These are phyloP conservation scores for Euleptes europaea DNA, from an alignment of 2,113 vertebrate genomes.

Conservation along the genomic window DNA sequence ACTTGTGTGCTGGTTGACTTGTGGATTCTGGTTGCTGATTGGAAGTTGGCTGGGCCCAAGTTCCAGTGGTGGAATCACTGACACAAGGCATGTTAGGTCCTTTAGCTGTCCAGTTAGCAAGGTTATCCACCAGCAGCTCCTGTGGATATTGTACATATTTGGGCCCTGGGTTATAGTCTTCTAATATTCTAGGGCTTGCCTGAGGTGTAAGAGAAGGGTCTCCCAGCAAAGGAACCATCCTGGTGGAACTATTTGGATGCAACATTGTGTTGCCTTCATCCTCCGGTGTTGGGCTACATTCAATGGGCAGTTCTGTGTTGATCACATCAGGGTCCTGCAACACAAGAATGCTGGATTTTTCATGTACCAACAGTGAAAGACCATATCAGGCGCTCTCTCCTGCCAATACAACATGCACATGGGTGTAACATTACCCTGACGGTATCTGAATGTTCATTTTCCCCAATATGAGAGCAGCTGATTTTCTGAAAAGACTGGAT, in stretches of 20 bases:
- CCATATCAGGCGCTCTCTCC: background rate
- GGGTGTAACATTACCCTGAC: background rate
- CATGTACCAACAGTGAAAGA: no score
- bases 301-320: conserved; percentile 85
- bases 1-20: conserved; percentile 76
- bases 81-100: conserved; percentile 65
- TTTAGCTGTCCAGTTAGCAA: conserved; percentile 72
- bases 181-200: conserved; percentile 26
- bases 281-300: conserved; percentile 79
- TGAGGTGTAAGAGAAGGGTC: conserved; percentile 68
- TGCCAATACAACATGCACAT: background rate
- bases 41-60: conserved; percentile 64
- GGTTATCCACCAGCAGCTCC: conserved; percentile 74
- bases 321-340: conserved; percentile 90
- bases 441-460: background rate
- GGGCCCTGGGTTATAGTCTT: conserved; percentile 45
- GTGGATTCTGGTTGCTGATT: conserved; percentile 73
- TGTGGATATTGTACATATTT: conserved; percentile 67
- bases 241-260: conserved; percentile 76
- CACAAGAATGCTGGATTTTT: background rate
- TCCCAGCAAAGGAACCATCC: conserved; percentile 76
- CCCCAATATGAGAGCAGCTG: background rate
- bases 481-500: background rate
- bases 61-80: conserved; percentile 35
- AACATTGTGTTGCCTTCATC: conserved; percentile 76